Percentiles rank a stretch among this genome's conserved stretches.
Evolutionary conservation across 2,797 vertebrate species (phyloP).

Genomic region (Glyptemys insculpta): DNA sequence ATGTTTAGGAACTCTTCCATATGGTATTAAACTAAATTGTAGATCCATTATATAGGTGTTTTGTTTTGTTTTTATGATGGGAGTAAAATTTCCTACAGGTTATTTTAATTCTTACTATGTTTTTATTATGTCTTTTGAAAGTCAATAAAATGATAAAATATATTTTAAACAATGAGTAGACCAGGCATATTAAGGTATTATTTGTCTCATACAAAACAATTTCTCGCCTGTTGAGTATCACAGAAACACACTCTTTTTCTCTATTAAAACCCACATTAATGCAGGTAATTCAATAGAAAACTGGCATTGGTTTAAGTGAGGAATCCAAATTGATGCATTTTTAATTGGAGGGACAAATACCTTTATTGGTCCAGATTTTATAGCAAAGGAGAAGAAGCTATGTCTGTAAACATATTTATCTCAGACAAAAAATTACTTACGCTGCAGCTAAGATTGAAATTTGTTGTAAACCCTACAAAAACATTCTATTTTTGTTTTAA

Average conservation of each 20-base stretch:
- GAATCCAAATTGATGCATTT: not conserved
- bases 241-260: not conserved
- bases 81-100: not conserved
- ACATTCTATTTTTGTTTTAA: not conserved
- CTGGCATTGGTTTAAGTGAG: slow-evolving; percentile 1
- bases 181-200: not conserved
- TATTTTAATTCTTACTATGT: not conserved
- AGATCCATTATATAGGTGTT: not conserved
- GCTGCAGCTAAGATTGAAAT: slow-evolving; percentile 16
- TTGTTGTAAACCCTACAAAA: not conserved
- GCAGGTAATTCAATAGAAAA: not conserved
- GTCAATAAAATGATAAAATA: slow-evolving; percentile 7
- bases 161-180: slow-evolving; percentile 3
- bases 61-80: not conserved
- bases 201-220: slow-evolving; percentile 13
- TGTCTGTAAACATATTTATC: slow-evolving; percentile 1
- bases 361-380: slow-evolving; percentile 19
- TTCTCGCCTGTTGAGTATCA: slow-evolving; percentile 14
- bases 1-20: not conserved
- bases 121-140: not conserved
- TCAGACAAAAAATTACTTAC: slow-evolving; percentile 31
- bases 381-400: not conserved
- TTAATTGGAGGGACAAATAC: slow-evolving; percentile 1
- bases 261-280: slow-evolving; percentile 21
- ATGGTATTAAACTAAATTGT: not conserved